Percentiles rank a stretch among this genome's conserved stretches.
These are phyloP conservation scores for Mya arenaria DNA, from an alignment of 1,140 invertebrate species.

Conservation along the genomic window DNA sequence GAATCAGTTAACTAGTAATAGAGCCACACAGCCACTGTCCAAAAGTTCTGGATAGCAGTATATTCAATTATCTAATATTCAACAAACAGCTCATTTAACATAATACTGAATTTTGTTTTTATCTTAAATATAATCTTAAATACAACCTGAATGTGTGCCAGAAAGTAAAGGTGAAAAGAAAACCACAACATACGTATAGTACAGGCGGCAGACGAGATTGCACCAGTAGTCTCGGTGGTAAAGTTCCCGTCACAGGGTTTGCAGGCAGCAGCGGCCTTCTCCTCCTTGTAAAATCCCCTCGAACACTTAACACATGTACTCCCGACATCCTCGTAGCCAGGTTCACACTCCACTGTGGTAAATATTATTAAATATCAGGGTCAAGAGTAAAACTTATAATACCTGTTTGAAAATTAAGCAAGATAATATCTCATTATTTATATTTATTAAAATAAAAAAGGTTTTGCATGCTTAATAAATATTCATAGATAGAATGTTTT, in stretches of 20 bases:
- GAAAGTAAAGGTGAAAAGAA: neutral
- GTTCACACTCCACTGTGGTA: constrained; percentile 32
- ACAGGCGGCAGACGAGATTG: neutral
- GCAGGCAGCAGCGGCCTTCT: constrained; percentile 23
- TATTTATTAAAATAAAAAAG: neutral
- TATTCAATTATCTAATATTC: too few relatives aligned
- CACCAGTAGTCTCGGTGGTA: constrained; percentile 11
- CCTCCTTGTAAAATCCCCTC: constrained; percentile 18
- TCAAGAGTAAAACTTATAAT: too few relatives aligned
- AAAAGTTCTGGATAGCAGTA: too few relatives aligned
- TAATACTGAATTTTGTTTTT: too few relatives aligned
- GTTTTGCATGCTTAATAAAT: neutral
- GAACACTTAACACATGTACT: constrained; percentile 11
- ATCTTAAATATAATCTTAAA: too few relatives aligned
- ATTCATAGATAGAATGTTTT: neutral
- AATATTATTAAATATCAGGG: too few relatives aligned
- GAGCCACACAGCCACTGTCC: too few relatives aligned
- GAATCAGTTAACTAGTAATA: too few relatives aligned
- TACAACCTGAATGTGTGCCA: neutral
- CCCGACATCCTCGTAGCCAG: constrained; percentile 30
- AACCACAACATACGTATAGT: constrained; percentile 20
- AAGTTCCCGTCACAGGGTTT: neutral
- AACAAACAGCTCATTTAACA: too few relatives aligned
- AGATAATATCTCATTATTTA: too few relatives aligned
- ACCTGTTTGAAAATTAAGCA: too few relatives aligned